These are phyloP conservation scores for Mayetiola destructor DNA, from an alignment of 2,888 invertebrate genomes.

Conservation along the genomic window DNA sequence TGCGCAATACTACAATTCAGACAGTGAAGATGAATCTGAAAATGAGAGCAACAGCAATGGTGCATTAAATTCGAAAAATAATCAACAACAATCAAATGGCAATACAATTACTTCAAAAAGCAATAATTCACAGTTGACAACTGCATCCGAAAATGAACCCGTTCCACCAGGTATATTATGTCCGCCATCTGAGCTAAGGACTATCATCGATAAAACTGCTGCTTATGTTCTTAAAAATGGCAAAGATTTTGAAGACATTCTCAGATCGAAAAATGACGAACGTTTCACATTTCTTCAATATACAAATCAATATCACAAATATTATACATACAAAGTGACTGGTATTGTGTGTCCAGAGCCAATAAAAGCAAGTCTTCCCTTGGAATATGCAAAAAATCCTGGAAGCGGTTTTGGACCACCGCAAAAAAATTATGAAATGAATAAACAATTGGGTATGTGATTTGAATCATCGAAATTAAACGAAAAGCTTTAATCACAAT, in stretches of 20 bases:
- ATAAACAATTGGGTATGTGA: conserved; percentile 29
- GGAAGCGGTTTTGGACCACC: not conserved
- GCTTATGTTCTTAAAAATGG: conserved; percentile 93
- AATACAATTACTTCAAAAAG: not conserved
- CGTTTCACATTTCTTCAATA: conserved; percentile 76
- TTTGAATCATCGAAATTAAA: conserved; percentile 20
- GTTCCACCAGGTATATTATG: conserved; percentile 34
- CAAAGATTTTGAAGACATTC: conserved; percentile 77
- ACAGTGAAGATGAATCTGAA: conserved; percentile 31
- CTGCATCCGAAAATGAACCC: conserved; percentile 19
- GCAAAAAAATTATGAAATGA: conserved; percentile 25
- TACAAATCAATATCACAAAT: conserved; percentile 60
- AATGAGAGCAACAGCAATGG: not conserved
- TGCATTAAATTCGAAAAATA: not conserved
- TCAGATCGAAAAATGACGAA: conserved; percentile 67
- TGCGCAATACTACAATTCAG: conserved; percentile 44
- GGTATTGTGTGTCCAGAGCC: conserved; percentile 21
- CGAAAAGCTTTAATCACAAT: not conserved
- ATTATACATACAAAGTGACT: conserved; percentile 54
- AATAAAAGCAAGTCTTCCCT: not conserved
- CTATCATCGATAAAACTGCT: conserved; percentile 93
- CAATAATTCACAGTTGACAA: not conserved
- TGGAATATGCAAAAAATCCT: not conserved
- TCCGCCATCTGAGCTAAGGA: conserved; percentile 69
- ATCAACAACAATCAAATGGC: conserved; percentile 15